Base-by-base conservation (phyloP, 2,113 vertebrate species). In the Brevimyrus niger region DNA sequence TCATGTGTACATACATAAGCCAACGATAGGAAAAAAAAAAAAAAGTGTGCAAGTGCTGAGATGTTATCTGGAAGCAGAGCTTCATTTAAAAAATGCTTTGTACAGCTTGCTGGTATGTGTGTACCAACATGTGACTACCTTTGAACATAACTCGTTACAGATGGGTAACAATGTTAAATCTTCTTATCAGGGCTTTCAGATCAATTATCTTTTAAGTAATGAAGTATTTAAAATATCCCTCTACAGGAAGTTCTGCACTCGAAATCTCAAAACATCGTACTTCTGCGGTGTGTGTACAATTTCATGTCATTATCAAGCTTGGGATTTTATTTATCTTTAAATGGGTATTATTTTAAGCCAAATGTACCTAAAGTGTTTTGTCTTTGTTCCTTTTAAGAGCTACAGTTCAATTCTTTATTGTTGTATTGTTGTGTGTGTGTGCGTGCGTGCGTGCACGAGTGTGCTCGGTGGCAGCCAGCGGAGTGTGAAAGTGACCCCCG, bases 401-500 rank as follows among this genome's bases (percentile, higher is more conserved):
- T 80, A 38, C 73, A 80, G 73, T 80, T 80, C 73, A 80, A 42
- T 80, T 42, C 73, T 38, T 42, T 80, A 80, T 42, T 13, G 27
- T 17, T 15, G 9, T 50, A 31, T 27, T 11, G 47, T 47, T 93
- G 92, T 92, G 93, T 93, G 91, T 91, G 92, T 90, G 80, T 90
- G 80, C 80, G 55, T 61, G 58, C 0, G 8, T n/a, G 21, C 0
- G 58, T 89, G 58, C 87, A 88, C 4, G 69, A 1, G 87, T 93
- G 94, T 94, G 95, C 94, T 94, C 93, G 91, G 91, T 89, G 90
- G 90, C 88, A 90, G 87, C 89, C 90, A 90, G 87, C 90, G 85
- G 90, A 89, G 92, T 94, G 93, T 93, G 93, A 94, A 92, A 93
- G 93, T 92, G 94, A 94, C 89, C 93, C 92, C 92, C 92, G 91